phyloP scores from a whole-genome alignment of 2,113 vertebrate genomes.

The Zosterops japonicus region DNA sequence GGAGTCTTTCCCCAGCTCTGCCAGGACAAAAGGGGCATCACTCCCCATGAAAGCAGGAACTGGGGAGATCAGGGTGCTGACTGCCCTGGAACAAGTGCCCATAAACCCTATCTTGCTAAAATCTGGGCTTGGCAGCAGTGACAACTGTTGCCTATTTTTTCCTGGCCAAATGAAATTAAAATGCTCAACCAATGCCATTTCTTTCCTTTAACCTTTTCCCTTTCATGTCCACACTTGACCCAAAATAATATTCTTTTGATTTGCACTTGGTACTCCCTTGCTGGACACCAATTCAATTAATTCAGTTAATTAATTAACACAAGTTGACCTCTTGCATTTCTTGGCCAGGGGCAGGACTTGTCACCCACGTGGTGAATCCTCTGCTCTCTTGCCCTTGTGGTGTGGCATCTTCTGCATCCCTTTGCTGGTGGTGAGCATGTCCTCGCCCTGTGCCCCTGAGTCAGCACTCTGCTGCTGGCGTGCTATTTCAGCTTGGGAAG shows the following conservation, averaged over 20 bases:
- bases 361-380: fast-evolving
- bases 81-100: background rate
- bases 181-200: background rate
- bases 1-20: background rate
- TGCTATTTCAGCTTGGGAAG: background rate
- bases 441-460: background rate
- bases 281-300: background rate
- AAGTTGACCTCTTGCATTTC: background rate
- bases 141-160: background rate
- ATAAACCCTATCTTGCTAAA: background rate
- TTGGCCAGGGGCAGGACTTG: background rate
- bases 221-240: background rate
- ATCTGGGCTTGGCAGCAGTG: background rate
- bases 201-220: background rate
- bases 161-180: background rate
- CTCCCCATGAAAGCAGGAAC: background rate
- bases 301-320: background rate
- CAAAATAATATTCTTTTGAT: background rate
- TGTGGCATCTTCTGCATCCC: background rate
- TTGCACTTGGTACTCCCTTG: background rate
- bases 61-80: background rate
- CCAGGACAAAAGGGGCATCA: background rate
- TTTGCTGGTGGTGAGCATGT: background rate
- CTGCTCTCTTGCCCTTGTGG: background rate
- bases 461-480: conserved; percentile 19